Conservation (phyloP, 2,797 vertebrate species). For the Serranus cabrilla region DNA sequence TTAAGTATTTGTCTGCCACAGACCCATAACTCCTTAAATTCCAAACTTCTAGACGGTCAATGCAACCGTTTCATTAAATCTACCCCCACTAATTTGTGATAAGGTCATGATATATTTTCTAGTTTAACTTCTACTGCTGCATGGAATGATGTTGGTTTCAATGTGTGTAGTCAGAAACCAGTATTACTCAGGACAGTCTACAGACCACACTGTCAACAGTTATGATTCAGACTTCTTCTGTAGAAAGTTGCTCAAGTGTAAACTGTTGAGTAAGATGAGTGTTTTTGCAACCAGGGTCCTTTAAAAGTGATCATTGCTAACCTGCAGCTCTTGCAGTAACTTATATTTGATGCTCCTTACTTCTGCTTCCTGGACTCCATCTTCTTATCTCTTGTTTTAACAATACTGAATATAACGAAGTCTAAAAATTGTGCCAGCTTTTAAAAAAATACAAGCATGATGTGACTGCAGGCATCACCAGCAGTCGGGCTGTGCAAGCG, state of each 20-base stretch:
- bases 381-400: slow-evolving; percentile 24
- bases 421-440: slow-evolving; percentile 13
- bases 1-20: not conserved
- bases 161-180: not conserved
- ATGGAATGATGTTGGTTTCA: not conserved
- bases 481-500: not conserved
- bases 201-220: not conserved
- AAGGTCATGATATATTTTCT: not conserved
- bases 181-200: not conserved
- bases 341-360: not conserved
- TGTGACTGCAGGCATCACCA: slow-evolving; percentile 18
- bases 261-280: no score
- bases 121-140: not conserved
- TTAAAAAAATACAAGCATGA: slow-evolving; percentile 26
- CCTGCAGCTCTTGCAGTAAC: not conserved
- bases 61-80: not conserved
- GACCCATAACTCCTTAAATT: no score
- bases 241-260: not conserved
- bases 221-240: no score
- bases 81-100: not conserved
- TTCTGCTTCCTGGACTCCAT: not conserved
- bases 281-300: no score
- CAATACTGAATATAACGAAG: not conserved
- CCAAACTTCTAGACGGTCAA: not conserved
- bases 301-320: not conserved